phyloP scores from a whole-genome alignment of 2,797 vertebrate species.

The Cossypha dichroa region DNA sequence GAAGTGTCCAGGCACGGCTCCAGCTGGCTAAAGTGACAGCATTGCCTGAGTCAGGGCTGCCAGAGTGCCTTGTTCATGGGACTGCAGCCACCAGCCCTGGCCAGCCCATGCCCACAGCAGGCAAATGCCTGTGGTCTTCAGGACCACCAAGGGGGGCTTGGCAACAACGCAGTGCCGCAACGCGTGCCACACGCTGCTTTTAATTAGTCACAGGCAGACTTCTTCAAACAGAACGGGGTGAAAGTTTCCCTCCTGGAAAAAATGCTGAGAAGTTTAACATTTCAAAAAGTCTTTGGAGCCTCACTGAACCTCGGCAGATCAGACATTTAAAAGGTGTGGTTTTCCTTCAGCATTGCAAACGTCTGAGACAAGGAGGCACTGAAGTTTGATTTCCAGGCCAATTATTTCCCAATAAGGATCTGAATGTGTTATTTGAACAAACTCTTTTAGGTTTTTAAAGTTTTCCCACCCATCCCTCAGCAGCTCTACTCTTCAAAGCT shows the following conservation, averaged over 20 bases:
- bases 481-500: neutral
- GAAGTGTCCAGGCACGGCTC: neutral
- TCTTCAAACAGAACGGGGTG: neutral
- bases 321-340: neutral
- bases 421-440: neutral
- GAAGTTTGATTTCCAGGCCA: constrained; percentile 19
- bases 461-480: neutral
- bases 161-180: neutral
- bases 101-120: rapidly evolving
- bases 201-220: neutral
- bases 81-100: neutral
- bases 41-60: neutral
- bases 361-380: neutral
- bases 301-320: neutral
- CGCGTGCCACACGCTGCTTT: neutral
- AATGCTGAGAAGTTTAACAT: neutral
- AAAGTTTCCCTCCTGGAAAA: constrained; percentile 6
- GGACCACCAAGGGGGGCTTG: neutral
- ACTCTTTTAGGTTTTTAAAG: neutral
- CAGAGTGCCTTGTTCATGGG: neutral
- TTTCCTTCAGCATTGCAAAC: neutral
- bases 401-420: neutral
- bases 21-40: neutral
- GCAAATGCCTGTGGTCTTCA: neutral
- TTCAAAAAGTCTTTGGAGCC: neutral